These are phyloP conservation scores for Calliphora vomitoria DNA, from an alignment of 2,888 invertebrate species.

Conservation along the genomic window DNA sequence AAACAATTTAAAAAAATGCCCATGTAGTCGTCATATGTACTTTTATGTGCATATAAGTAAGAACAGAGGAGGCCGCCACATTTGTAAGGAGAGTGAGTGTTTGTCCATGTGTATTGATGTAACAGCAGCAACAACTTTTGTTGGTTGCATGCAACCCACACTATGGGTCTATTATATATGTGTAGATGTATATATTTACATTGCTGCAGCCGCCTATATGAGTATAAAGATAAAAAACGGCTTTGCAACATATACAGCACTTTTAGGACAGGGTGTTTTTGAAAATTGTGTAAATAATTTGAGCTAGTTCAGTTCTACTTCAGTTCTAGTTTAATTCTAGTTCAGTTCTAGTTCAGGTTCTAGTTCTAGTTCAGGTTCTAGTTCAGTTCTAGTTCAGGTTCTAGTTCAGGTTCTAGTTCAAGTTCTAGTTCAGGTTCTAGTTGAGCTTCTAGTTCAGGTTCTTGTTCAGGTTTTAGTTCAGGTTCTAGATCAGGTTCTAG, in stretches of 20 bases:
- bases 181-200: not conserved
- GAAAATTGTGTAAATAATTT: not conserved
- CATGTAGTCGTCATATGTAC: not conserved
- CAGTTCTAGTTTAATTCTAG: no score
- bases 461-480: no score
- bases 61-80: constrained; percentile 46
- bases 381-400: no score
- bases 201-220: constrained; percentile 12
- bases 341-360: no score
- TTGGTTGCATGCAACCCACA: constrained; percentile 65
- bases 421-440: no score
- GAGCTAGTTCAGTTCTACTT: no score
- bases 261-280: constrained; percentile 9
- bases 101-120: constrained; percentile 38
- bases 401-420: no score
- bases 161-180: not conserved
- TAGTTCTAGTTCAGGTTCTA: no score
- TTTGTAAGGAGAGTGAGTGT: constrained; percentile 40
- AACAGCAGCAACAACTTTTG: constrained; percentile 54
- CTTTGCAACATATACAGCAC: constrained; percentile 6
- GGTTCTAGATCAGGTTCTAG: no score
- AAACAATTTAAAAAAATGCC: constrained; percentile 47
- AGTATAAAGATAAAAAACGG: not conserved
- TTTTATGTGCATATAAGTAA: constrained; percentile 37
- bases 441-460: no score